Evolutionary conservation across 2,113 vertebrate genomes (phyloP).

Genomic region (Trichomycterus rosablanca): DNA sequence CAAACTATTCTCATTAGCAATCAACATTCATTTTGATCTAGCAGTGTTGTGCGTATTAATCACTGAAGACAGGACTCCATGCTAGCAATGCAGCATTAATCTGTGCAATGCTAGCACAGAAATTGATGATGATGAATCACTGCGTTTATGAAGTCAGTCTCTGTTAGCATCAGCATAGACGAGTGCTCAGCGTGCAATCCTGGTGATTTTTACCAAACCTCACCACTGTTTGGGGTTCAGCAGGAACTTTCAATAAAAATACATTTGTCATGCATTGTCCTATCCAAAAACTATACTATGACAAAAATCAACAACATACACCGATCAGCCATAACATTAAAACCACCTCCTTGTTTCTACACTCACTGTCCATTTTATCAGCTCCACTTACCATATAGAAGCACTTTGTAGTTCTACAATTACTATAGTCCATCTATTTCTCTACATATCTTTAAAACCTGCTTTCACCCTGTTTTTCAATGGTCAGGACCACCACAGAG

Average conservation of each 20-base stretch:
- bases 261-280: background rate
- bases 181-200: slow-evolving; percentile 44
- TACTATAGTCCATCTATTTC: too few species aligned
- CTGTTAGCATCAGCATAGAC: slow-evolving; percentile 55
- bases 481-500: too few species aligned
- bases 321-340: too few species aligned
- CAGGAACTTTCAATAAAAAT: slow-evolving; percentile 23
- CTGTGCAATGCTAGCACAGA: slow-evolving; percentile 49
- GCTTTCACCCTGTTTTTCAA: too few species aligned
- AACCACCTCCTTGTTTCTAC: too few species aligned
- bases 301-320: too few species aligned
- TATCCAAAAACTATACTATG: too few species aligned
- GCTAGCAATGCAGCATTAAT: slow-evolving; percentile 52
- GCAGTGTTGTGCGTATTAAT: slow-evolving; percentile 69
- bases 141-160: slow-evolving; percentile 61
- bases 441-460: too few species aligned
- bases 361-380: too few species aligned
- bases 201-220: slow-evolving; percentile 37
- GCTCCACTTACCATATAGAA: too few species aligned
- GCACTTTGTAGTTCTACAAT: too few species aligned
- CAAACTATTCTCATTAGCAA: slow-evolving; percentile 66
- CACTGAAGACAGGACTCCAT: slow-evolving; percentile 58
- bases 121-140: slow-evolving; percentile 69
- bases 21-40: slow-evolving; percentile 64
- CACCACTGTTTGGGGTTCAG: background rate